phyloP scores from a whole-genome alignment of 2,888 invertebrate genomes.

The Ganaspis brasiliensis region DNA sequence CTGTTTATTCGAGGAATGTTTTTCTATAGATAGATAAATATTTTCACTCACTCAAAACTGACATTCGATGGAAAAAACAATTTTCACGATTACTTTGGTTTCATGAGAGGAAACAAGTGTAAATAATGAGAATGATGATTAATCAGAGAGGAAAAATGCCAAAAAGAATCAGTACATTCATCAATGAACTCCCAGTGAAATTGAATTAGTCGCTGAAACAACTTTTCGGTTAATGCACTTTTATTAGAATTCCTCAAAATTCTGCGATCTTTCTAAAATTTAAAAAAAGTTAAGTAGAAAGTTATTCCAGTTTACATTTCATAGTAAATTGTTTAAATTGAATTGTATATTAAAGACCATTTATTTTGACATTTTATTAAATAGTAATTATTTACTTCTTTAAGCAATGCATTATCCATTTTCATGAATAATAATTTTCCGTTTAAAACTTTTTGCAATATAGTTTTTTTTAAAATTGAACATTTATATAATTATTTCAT shows the following conservation, averaged over 20 bases:
- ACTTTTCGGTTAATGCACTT: conserved; percentile 2
- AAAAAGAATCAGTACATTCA: background rate
- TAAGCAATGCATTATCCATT: too few species aligned
- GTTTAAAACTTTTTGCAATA: too few species aligned
- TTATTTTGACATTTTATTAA: too few species aligned
- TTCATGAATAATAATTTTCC: too few species aligned
- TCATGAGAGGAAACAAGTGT: background rate
- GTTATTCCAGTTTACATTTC: too few species aligned
- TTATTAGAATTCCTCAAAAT: background rate
- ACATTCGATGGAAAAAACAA: conserved; percentile 18
- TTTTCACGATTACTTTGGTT: conserved; percentile 11
- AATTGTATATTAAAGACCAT: too few species aligned
- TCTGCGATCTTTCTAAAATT: too few species aligned
- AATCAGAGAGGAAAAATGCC: background rate
- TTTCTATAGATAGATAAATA: background rate
- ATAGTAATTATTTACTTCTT: too few species aligned
- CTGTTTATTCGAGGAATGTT: background rate
- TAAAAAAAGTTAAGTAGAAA: too few species aligned
- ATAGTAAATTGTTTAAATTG: too few species aligned
- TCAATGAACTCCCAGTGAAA: background rate
- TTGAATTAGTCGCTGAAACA: conserved; percentile 9
- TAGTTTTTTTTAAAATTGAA: too few species aligned
- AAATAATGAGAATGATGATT: conserved; percentile 26
- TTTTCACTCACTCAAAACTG: background rate
- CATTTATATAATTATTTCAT: too few species aligned